Evolutionary conservation across 2,113 vertebrate species (phyloP), one percentile per base, ranked within the genome.

Genomic region (Chiloscyllium plagiosum): DNA sequence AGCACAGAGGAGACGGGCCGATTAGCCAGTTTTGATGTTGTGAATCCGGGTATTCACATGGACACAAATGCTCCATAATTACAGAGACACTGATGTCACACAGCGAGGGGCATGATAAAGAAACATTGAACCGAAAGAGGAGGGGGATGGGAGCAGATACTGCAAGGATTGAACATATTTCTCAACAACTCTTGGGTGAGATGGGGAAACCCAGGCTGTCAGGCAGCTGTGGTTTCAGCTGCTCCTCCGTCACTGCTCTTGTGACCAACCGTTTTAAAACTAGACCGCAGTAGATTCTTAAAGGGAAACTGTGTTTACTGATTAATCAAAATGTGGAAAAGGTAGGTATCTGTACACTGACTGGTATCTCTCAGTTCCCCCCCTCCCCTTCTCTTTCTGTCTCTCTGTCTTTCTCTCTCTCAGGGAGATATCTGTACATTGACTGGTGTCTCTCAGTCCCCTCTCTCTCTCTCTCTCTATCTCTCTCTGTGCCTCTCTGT

Each of bases 21-120:
- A 72, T 29, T 72, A 26, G 22, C 26, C 70, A 29, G 1, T 4
- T 72, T 72, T 24, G 1, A 6, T 72, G 24, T 26, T 78, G 72
- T 78, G 1, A 37, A 12, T 4, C 0, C 4, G n/a, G 2, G 10
- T 1, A 78, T 12, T 33, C 2, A 12, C 10, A 37, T 0, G n/a
- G 76, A n/a, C 2, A 3, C 0, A 37, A 29, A 3, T 17, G 12
- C 76, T 80, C 76, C 17, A 33, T 3, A 80, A 0, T 80, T 80
- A 13, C 76, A 80, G 1, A 80, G 76, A 15, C 3, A n/a, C 33
- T 0, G 1, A n/a, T 37, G 15, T 80, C 13, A 15, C 2, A 2
- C 3, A 7, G 56, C 7, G 15, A 80, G 17, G 13, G 33, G 2
- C 13, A 80, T 2, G 15, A 0, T 15, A 80, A 24, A 72, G 26